phyloP scores from a whole-genome alignment of 2,797 vertebrate genomes.

The Notoglanidium macrostoma region DNA sequence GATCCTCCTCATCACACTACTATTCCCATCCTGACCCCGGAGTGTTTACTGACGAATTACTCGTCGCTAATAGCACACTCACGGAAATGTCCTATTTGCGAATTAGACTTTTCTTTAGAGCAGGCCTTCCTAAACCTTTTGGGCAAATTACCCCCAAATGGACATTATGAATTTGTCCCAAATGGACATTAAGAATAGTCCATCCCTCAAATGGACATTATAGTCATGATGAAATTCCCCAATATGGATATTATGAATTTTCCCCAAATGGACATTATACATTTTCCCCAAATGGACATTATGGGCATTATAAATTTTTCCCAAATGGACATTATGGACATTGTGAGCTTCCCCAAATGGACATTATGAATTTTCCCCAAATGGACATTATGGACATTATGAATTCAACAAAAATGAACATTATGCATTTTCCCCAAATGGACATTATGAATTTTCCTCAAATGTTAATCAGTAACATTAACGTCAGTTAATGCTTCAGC shows the following conservation, averaged over 20 bases:
- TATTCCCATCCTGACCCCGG: not conserved
- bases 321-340: not conserved
- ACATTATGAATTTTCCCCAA: too few species aligned
- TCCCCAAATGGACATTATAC: not conserved
- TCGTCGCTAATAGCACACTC: not conserved
- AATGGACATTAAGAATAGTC: not conserved
- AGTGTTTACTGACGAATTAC: slow-evolving; percentile 6
- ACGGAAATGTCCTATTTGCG: not conserved
- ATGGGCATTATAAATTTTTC: not conserved
- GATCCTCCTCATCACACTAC: not conserved
- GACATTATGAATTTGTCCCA: not conserved
- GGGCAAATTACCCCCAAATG: not conserved
- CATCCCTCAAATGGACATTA: not conserved
- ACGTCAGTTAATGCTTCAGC: too few species aligned
- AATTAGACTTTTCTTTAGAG: not conserved
- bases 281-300: not conserved
- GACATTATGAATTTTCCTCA: too few species aligned
- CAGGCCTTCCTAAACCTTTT: not conserved
- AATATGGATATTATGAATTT: not conserved
- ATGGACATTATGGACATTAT: not conserved
- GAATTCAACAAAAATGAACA: too few species aligned
- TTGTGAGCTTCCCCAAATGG: not conserved
- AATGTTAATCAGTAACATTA: too few species aligned
- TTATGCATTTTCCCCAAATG: too few species aligned
- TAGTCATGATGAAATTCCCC: not conserved